Base-by-base conservation (phyloP, 2,888 invertebrate species). In the Trisateles emortualis region DNA sequence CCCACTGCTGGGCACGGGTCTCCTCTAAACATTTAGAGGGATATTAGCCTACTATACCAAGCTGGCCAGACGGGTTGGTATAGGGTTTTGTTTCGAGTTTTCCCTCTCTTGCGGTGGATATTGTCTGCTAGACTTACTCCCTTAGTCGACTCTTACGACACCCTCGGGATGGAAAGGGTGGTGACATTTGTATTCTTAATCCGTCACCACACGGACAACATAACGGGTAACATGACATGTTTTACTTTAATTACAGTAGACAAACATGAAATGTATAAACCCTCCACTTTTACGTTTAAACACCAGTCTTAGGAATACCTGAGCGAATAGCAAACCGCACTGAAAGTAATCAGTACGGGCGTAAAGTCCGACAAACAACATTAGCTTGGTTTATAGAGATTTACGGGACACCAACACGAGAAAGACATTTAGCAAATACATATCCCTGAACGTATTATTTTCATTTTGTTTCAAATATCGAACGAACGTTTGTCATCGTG, bases 391-490 rank as follows among this genome's bases (percentile, higher is more conserved):
- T 75, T 81, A 84, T 81, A 81, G 71, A 83, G 84, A 87, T 87
- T 86, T 86, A 87, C 76, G 81, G 65, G 72, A 72, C 75, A 70
- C 64, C 68, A 61, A 85, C 86, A 84, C 65, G 76, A 72, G 78
- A 78, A 84, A 70, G 70, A 78, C 83, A 84, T 85, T 80, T 72
- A 68, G 64, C 65, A 72, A 78, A 73, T 50, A 70, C 62, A 55
- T 52, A 51, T 53, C 38, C 39, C 22, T 30, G 4, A 6, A 41
- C 16, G 39, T 36, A 50, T 46, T 64, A 70, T 70, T 64, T 59
- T 44, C 51, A 56, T 74, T 73, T 75, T 77, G 71, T 75, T 81
- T 73, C 35, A 38, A 54, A 48, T 59, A 46, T 26, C 58, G 47
- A 62, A 73, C 66, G 66, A 58, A 45, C 61, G 58, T 70, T 78